Percentiles rank a stretch among this genome's conserved stretches.
These are phyloP conservation scores for Herpetotheres cachinnans DNA, from an alignment of 2,113 vertebrate genomes.

Conservation along the genomic window DNA sequence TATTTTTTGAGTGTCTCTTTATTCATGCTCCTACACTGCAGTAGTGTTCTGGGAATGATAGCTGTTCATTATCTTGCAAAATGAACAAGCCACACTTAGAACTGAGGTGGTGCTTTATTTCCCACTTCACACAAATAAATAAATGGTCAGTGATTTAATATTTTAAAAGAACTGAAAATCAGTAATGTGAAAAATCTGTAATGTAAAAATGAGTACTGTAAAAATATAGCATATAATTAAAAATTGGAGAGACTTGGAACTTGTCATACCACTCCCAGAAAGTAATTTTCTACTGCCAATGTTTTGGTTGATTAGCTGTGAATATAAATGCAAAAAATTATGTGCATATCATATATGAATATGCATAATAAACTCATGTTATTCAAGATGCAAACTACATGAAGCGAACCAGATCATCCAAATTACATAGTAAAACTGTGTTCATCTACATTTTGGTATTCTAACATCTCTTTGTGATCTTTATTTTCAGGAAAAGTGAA, in stretches of 20 bases:
- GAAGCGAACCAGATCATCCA: background rate
- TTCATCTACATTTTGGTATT: background rate
- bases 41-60: background rate
- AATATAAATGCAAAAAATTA: slow-evolving; percentile 2
- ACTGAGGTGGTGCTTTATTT: slow-evolving; percentile 6
- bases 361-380: background rate
- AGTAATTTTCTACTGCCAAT: background rate
- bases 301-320: slow-evolving; percentile 1
- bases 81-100: background rate
- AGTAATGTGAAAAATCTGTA: background rate
- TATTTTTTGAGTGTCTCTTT: background rate
- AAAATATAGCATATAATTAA: background rate
- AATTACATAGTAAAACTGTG: background rate
- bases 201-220: background rate
- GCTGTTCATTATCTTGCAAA: background rate
- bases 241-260: background rate
- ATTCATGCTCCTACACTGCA: background rate
- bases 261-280: background rate
- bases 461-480: background rate
- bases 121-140: background rate
- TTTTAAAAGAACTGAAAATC: background rate
- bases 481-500: background rate
- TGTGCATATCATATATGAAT: background rate
- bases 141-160: background rate
- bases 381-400: background rate